These are phyloP conservation scores for Ardeotis arabs DNA, from an alignment of 2,113 vertebrate species.

Conservation along the genomic window DNA sequence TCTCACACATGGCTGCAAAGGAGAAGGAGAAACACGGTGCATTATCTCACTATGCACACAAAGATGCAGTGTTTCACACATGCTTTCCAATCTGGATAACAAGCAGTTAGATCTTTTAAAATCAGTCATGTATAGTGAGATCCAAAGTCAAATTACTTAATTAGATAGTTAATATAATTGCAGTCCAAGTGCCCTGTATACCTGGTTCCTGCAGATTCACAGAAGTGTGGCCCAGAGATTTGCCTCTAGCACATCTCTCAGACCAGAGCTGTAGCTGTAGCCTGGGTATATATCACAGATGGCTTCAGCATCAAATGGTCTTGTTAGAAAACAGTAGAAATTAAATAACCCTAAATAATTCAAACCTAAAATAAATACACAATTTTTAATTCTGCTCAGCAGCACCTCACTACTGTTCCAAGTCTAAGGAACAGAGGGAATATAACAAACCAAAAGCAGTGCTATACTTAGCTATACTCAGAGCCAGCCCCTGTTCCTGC, in stretches of 20 bases:
- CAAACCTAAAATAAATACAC: not conserved
- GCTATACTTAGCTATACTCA: not conserved
- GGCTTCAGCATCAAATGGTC: not conserved
- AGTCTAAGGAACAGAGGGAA: not conserved
- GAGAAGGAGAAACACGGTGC: not conserved
- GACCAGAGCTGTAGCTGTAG: not conserved
- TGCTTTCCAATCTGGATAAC: not conserved
- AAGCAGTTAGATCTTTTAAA: not conserved
- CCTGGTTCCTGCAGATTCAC: not conserved
- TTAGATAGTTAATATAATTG: not conserved
- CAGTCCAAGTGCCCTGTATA: not conserved
- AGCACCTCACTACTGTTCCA: not conserved
- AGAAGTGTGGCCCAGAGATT: not conserved
- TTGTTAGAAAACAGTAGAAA: not conserved
- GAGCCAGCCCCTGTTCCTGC: not conserved
- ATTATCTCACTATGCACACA: not conserved
- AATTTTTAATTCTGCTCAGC: not conserved
- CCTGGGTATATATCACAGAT: not conserved
- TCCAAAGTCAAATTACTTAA: not conserved
- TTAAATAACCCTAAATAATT: not conserved
- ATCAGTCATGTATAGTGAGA: not conserved
- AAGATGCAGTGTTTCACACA: not conserved
- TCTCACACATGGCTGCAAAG: constrained; percentile 94
- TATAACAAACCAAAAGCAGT: not conserved
- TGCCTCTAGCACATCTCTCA: not conserved